Evolutionary conservation across 1,140 invertebrate genomes (phyloP).

Genomic region (Anastrepha ludens): DNA sequence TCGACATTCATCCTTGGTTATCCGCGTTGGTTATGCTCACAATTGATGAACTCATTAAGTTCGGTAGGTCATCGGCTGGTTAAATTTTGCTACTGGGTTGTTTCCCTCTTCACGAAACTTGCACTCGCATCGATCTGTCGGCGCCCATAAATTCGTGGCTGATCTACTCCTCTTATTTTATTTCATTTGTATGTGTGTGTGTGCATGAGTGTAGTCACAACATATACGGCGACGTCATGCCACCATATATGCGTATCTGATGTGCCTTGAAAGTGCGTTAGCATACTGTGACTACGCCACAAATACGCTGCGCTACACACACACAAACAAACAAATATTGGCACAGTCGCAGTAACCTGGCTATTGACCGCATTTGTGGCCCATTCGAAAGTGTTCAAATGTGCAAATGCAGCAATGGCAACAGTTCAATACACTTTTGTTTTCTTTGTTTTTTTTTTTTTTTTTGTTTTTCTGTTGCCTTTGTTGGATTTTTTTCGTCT

Average conservation of each 20-base stretch:
- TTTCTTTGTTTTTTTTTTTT: not conserved
- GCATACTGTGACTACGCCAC: not conserved
- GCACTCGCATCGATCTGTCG: constrained; percentile 6
- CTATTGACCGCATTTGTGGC: not conserved
- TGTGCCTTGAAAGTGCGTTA: constrained; percentile 17
- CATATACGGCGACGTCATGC: not conserved
- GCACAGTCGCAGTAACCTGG: not conserved
- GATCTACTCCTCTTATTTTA: not conserved
- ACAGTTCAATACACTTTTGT: not conserved
- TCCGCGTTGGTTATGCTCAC: too few relatives aligned
- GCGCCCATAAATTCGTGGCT: constrained; percentile 3
- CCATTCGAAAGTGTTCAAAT: not conserved
- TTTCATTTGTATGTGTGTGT: not conserved
- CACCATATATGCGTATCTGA: constrained; percentile 14
- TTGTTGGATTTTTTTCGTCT: not conserved
- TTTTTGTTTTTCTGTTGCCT: not conserved
- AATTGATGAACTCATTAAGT: too few relatives aligned
- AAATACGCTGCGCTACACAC: not conserved
- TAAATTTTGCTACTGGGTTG: too few relatives aligned
- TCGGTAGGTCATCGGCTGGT: too few relatives aligned
- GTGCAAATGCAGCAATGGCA: not conserved
- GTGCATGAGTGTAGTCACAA: not conserved
- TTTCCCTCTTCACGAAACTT: not conserved
- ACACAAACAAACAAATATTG: not conserved
- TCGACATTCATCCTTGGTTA: too few relatives aligned